Base-by-base conservation (phyloP, 2,113 vertebrate genomes). In the Protobothrops flavoviridis region DNA sequence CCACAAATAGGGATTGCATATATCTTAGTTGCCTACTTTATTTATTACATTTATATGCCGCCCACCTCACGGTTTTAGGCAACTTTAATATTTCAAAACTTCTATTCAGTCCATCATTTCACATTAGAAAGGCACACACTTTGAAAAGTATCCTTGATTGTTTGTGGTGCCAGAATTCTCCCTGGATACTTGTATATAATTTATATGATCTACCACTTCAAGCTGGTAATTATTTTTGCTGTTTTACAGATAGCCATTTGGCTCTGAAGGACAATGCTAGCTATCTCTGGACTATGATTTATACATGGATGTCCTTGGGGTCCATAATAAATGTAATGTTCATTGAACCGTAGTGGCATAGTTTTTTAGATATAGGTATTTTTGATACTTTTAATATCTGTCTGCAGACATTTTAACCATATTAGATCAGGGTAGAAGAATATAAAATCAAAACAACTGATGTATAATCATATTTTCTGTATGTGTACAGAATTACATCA, bases 151-250 rank as follows among this genome's bases (percentile, higher is more conserved):
- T 81, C 43, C 61, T 88, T 89, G 61, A 89, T 88, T 88, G 55
- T 89, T n/a, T 92, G 50, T 92, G 29, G 10, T 56, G 50, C 9
- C 39, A 92, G 61, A 89, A 64, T 52, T 74, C 23, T 81, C 39
- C 50, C 61, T 43, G 56, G 61, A 81, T 89, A 87, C 87, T 92
- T 92, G 29, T 89, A 92, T 81, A 81, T 88, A 53, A 92, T 92
- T 92, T 88, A 88, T 88, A 81, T 52, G 64, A 74, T 81, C 61
- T 81, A 56, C 61, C 61, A 81, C 33, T 81, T 74, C 29, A 61
- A 52, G 48, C 85, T 88, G 45, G 57, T 88, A 92, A 88, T 69
- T 88, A 92, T 92, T 53, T 92, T 92, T 88, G n/a, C 59, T 69
- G 57, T 61, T 92, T 61, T 92, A 52, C n/a, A 88, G 59, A 69